Percentiles rank a stretch among this genome's conserved stretches.
Conservation (phyloP, 1,140 invertebrate genomes). For the Drosophila athabasca region DNA sequence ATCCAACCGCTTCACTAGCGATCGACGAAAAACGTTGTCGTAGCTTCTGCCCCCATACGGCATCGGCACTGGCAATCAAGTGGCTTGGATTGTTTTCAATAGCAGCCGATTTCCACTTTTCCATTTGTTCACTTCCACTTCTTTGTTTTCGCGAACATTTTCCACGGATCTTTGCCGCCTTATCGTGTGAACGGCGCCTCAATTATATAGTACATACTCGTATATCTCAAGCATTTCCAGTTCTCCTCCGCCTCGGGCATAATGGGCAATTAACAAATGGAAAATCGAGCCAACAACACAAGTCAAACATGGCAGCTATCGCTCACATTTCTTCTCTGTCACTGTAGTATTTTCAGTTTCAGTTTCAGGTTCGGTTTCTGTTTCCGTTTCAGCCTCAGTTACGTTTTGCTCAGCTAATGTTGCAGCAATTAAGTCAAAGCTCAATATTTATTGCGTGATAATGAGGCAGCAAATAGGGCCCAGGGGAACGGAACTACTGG, state of each 20-base stretch:
- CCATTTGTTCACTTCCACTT: conserved; percentile 68
- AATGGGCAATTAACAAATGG: conserved; percentile 54
- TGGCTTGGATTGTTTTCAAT: conserved; percentile 43
- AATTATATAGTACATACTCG: conserved; percentile 13
- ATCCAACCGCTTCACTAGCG: no score
- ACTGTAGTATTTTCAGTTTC: not conserved
- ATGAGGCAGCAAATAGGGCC: conserved; percentile 16
- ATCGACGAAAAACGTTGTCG: not conserved
- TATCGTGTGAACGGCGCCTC: conserved; percentile 53
- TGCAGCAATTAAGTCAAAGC: conserved; percentile 20
- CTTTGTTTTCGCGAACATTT: conserved; percentile 58
- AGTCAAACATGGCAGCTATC: conserved; percentile 45
- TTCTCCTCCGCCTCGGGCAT: conserved; percentile 25
- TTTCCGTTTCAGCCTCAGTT: conserved; percentile 1
- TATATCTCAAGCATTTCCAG: conserved; percentile 17
- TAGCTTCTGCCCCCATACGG: conserved; percentile 18
- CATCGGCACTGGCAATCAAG: conserved; percentile 23
- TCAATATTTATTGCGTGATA: conserved; percentile 41
- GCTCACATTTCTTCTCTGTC: conserved; percentile 18
- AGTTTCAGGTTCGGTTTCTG: not conserved
- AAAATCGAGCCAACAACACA: conserved; percentile 48
- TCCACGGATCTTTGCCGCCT: conserved; percentile 33
- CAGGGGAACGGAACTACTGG: no score
- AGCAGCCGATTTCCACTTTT: conserved; percentile 43
- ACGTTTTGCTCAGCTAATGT: not conserved